phyloP scores from a whole-genome alignment of 2,888 invertebrate genomes.

The Stenchaetothrips biformis region DNA sequence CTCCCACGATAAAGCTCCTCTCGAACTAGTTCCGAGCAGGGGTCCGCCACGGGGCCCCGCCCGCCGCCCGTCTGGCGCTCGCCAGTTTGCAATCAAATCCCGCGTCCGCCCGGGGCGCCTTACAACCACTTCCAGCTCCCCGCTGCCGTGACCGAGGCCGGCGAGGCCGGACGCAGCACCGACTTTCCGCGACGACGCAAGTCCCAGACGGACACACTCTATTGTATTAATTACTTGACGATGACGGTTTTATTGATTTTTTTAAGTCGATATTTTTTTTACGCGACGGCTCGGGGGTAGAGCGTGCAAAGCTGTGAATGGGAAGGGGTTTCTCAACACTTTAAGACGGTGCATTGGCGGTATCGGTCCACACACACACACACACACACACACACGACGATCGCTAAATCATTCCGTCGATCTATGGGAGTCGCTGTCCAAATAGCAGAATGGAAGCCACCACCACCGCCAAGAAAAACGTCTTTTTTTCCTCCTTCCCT shows the following conservation, averaged over 20 bases:
- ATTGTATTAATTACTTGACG: background rate
- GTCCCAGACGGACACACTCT: background rate
- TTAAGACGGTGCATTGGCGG: too few relatives aligned
- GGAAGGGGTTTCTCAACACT: too few relatives aligned
- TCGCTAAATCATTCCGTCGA: background rate
- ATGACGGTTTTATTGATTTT: background rate
- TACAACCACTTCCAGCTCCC: too few relatives aligned
- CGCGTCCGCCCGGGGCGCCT: too few relatives aligned
- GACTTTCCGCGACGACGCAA: too few relatives aligned
- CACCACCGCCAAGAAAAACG: background rate
- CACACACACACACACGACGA: background rate
- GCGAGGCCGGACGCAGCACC: too few relatives aligned
- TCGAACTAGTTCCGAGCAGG: background rate
- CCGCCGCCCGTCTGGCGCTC: background rate
- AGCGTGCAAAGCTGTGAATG: too few relatives aligned
- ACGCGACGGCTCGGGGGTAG: background rate
- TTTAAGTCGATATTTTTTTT: conserved; percentile 38
- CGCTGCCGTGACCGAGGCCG: too few relatives aligned
- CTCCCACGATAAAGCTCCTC: conserved; percentile 1
- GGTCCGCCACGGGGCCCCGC: background rate
- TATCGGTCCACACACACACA: background rate
- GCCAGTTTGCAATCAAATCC: background rate
- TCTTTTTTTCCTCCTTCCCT: conserved; percentile 39
- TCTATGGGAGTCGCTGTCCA: background rate
- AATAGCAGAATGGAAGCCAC: background rate